phyloP scores from a whole-genome alignment of 2,888 invertebrate species.

The Deilephila porcellus region DNA sequence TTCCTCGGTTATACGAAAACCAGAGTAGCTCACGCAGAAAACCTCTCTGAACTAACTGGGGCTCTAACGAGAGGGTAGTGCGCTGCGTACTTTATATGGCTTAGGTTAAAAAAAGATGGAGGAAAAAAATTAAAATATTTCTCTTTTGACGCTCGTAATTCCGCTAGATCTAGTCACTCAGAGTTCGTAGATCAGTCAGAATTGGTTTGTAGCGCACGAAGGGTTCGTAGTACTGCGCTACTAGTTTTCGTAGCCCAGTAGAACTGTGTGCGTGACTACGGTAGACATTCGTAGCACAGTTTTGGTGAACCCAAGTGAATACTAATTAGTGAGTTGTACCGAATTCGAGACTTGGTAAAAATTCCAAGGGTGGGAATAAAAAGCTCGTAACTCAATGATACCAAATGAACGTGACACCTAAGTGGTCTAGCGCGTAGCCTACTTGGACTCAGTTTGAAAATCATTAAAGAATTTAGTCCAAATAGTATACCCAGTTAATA shows the following conservation, averaged over 20 bases:
- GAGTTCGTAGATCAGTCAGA: background rate
- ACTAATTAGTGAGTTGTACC: too few relatives aligned
- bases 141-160: background rate
- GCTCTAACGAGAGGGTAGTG: conserved; percentile 28
- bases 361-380: too few relatives aligned
- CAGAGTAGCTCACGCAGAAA: conserved; percentile 28
- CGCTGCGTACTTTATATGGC: conserved; percentile 20
- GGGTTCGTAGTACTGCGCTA: background rate
- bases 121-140: background rate
- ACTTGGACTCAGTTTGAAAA: too few relatives aligned
- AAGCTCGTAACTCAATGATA: too few relatives aligned
- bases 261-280: background rate
- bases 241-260: background rate
- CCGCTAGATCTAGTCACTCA: background rate
- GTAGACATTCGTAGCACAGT: background rate
- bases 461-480: too few relatives aligned
- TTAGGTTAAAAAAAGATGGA: conserved; percentile 17
- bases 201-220: background rate
- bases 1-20: conserved; percentile 12
- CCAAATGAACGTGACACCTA: too few relatives aligned
- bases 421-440: too few relatives aligned
- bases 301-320: too few relatives aligned
- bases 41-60: conserved; percentile 28
- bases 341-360: too few relatives aligned
- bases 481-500: too few relatives aligned